Conservation (phyloP, 2,888 invertebrate species). For the Rutpela maculata region DNA sequence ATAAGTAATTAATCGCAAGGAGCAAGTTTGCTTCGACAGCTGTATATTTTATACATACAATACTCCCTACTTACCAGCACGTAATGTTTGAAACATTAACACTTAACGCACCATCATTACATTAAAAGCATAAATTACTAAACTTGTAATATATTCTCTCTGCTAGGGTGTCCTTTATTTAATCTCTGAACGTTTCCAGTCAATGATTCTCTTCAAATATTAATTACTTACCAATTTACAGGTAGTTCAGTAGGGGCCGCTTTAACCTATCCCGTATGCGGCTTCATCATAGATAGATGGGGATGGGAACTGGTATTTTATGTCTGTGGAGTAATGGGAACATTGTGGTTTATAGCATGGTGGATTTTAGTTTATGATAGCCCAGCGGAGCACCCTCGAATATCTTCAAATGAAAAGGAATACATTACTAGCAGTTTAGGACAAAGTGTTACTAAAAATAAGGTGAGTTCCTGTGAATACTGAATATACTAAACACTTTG, state of each 20-base stretch:
- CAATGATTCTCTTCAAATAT: neutral
- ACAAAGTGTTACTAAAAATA: slow-evolving; percentile 69
- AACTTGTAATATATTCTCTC: neutral
- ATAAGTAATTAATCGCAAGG: too few species aligned
- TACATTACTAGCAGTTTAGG: slow-evolving; percentile 78
- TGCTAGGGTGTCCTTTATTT: neutral
- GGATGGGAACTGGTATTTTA: slow-evolving; percentile 86
- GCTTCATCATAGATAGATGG: slow-evolving; percentile 79
- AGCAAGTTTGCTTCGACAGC: neutral
- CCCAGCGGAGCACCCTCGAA: slow-evolving; percentile 81
- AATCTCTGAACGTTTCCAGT: slow-evolving; percentile 2
- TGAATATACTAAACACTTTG: too few species aligned
- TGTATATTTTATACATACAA: neutral
- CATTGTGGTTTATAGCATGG: slow-evolving; percentile 82
- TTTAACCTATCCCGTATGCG: slow-evolving; percentile 83
- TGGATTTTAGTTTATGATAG: slow-evolving; percentile 79
- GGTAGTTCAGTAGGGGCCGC: slow-evolving; percentile 82
- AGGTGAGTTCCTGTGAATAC: slow-evolving; percentile 52
- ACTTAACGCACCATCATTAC: neutral
- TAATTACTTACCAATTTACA: slow-evolving; percentile 61
- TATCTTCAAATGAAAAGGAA: slow-evolving; percentile 76
- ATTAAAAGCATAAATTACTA: neutral
- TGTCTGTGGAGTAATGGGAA: slow-evolving; percentile 78
- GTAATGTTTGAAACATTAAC: neutral
- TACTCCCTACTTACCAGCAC: neutral